Evolutionary conservation across 2,797 vertebrate species (phyloP), one percentile per base, ranked within the genome.

Genomic region (Merluccius polli): DNA sequence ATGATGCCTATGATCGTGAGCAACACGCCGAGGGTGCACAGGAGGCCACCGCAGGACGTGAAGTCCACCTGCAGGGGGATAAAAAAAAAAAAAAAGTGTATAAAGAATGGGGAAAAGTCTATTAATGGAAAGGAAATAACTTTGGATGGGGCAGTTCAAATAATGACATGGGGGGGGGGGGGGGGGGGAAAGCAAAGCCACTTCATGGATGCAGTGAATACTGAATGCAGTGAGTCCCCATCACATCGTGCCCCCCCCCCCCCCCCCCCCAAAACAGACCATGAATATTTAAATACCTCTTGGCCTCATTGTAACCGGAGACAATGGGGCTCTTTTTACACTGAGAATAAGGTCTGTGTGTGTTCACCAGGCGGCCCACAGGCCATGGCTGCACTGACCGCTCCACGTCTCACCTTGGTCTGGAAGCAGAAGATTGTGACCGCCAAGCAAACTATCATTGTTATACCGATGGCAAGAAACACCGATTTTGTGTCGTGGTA

Each of bases 381-480:
- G 35, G 79, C 73, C 52, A 29, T 18, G 16, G 11, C 79, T 81
- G n/a, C n/a, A n/a, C n/a, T n/a, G n/a, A n/a, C n/a, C n/a, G n/a
- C n/a, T n/a, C n/a, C 69, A 77, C 75, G 63, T 81, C 81, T 83
- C 33, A 96, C 98, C 96, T 98, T 98, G 72, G 97, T 99, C 90
- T 99, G 98, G 89, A 98, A 97, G 92, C 97, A 97, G 95, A 99
- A 99, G 92, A 98, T 77, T 59, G 97, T 99, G 83, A 99, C 96
- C 0, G 92, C 77, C 29, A 97, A 87, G 83, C 97, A 94, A 74
- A 98, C 96, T 0, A 98, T 81, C 1, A 95, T 94, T 0, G 97
- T 98, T 91, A 99, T 97, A 77, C 95, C 89, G 88, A 98, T 92
- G 24, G 95, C 93, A 0, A 99, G 88, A 81, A 98, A 90, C 87